These are phyloP conservation scores for Amiota communis DNA, from an alignment of 2,888 invertebrate genomes.

Conservation along the genomic window DNA sequence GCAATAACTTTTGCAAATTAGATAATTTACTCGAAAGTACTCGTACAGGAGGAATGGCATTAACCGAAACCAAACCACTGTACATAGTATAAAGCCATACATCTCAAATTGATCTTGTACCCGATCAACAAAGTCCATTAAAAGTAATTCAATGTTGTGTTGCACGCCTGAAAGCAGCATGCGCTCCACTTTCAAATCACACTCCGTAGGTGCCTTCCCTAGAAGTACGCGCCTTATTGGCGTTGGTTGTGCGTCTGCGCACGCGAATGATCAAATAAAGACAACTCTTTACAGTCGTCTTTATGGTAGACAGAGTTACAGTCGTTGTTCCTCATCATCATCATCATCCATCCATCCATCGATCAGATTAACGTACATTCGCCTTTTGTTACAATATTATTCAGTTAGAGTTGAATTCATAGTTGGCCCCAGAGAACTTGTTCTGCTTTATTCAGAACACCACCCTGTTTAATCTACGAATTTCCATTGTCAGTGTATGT, in stretches of 20 bases:
- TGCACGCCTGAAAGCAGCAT: conserved; percentile 25
- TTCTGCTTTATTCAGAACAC: conserved; percentile 12
- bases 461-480: neutral
- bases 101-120: too few species aligned
- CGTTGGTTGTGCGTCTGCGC: conserved; percentile 23
- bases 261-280: conserved; percentile 26
- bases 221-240: conserved; percentile 11
- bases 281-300: neutral
- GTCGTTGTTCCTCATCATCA: neutral
- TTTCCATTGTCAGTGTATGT: conserved; percentile 26
- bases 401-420: too few species aligned
- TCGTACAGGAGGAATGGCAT: neutral
- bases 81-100: too few species aligned
- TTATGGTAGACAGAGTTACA: neutral
- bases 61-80: too few species aligned
- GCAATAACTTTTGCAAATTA: conserved; percentile 69
- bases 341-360: conserved; percentile 2
- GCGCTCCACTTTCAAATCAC: neutral
- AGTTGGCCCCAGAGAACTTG: conserved; percentile 4
- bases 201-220: conserved; percentile 2
- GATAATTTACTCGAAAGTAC: conserved; percentile 59
- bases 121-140: conserved; percentile 33
- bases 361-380: conserved; percentile 33
- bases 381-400: conserved; percentile 11
- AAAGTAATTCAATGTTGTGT: conserved; percentile 45